A percentile compares a stretch with the other conserved stretches of the same genome.
These are phyloP conservation scores for Clitarchus hookeri DNA, from an alignment of 2,888 invertebrate genomes.

Conservation along the genomic window DNA sequence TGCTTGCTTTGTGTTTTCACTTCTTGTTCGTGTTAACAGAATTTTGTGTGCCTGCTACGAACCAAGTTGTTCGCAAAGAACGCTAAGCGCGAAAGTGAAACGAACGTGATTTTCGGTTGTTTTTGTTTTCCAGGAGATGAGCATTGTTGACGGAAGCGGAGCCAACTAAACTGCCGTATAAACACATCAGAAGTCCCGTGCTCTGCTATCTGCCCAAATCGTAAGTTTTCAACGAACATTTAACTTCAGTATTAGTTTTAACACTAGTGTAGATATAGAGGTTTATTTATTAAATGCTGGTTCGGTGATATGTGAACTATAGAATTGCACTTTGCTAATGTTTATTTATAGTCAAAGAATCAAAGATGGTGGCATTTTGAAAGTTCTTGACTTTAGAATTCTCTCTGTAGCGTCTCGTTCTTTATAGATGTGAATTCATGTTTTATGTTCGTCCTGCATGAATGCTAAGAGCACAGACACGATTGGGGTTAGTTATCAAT, in stretches of 20 bases:
- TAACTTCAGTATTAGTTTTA: neutral
- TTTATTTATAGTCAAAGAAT: neutral
- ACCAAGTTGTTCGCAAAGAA: neutral
- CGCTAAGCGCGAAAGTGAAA: neutral
- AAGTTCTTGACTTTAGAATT: neutral
- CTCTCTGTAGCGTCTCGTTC: neutral
- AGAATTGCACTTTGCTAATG: neutral
- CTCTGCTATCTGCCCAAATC: neutral
- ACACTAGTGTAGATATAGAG: neutral
- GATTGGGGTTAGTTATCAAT: neutral
- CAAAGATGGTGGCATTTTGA: neutral
- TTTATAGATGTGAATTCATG: neutral
- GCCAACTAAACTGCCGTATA: neutral
- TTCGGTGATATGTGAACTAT: neutral
- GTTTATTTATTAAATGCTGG: neutral
- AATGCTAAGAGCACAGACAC: neutral
- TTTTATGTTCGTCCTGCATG: conserved; percentile 4
- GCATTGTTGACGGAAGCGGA: neutral
- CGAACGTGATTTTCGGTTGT: neutral
- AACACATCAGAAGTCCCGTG: neutral
- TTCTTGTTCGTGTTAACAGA: neutral
- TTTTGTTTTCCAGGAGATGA: neutral
- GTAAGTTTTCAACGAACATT: neutral
- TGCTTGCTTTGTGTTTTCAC: neutral
- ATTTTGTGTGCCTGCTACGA: neutral